Evolutionary conservation across 2,888 invertebrate genomes (phyloP).

Genomic region (Lumbricus terrestris): DNA sequence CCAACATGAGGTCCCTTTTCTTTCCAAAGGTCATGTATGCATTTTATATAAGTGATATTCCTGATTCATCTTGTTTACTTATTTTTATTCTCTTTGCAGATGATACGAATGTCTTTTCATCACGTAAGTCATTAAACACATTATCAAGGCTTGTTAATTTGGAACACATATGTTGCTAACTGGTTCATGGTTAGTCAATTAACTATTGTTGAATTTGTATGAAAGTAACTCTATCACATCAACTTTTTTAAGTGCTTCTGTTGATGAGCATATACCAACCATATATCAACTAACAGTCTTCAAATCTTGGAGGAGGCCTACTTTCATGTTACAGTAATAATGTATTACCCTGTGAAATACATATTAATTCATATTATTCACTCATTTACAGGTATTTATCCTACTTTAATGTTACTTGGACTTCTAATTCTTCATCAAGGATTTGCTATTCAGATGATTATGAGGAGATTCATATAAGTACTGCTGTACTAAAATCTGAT

Average conservation of each 20-base stretch:
- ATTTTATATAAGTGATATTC: neutral
- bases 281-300: neutral
- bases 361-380: neutral
- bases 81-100: neutral
- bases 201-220: neutral
- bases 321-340: neutral
- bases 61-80: neutral
- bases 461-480: no score
- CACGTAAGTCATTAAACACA: neutral
- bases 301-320: neutral
- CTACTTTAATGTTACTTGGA: neutral
- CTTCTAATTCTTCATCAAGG: neutral
- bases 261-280: neutral
- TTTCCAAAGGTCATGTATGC: neutral
- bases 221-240: neutral
- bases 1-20: neutral
- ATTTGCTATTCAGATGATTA: no score
- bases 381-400: neutral
- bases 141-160: neutral
- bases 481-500: no score
- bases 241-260: neutral
- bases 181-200: neutral
- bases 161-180: neutral
- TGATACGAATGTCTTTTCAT: neutral
- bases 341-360: neutral